A percentile compares a stretch with the other conserved stretches of the same genome.
Conservation (phyloP, 2,797 vertebrate species). For the Peromyscus melanophrys region DNA sequence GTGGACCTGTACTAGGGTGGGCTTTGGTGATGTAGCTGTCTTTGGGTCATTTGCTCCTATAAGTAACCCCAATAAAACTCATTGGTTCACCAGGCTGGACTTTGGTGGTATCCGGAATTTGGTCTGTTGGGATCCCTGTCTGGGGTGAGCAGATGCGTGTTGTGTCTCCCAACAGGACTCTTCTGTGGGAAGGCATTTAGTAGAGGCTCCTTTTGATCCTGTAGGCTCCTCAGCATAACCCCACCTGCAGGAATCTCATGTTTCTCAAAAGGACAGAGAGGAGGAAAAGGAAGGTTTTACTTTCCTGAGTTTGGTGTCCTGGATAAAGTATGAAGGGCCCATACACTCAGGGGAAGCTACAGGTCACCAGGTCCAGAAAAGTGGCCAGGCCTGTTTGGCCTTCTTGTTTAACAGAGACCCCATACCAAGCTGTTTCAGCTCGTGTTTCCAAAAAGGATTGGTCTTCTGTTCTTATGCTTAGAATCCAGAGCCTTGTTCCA, state of each 20-base stretch:
- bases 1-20: too few relatives aligned
- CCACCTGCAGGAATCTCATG: background rate
- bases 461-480: background rate
- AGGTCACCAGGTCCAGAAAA: background rate
- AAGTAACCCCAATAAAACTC: background rate
- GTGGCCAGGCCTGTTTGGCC: background rate
- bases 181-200: background rate
- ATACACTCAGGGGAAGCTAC: background rate
- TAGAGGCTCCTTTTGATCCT: background rate
- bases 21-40: background rate
- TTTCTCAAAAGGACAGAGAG: background rate
- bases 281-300: background rate
- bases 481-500: background rate
- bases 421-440: background rate
- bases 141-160: background rate
- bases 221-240: background rate
- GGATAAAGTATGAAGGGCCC: background rate
- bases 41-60: background rate
- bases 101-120: background rate
- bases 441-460: background rate
- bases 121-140: background rate
- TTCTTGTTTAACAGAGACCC: background rate
- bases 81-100: background rate
- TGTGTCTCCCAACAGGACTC: background rate
- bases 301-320: fast-evolving